These are phyloP conservation scores for Nothobranchius furzeri DNA, from an alignment of 2,113 vertebrate species.

Conservation along the genomic window DNA sequence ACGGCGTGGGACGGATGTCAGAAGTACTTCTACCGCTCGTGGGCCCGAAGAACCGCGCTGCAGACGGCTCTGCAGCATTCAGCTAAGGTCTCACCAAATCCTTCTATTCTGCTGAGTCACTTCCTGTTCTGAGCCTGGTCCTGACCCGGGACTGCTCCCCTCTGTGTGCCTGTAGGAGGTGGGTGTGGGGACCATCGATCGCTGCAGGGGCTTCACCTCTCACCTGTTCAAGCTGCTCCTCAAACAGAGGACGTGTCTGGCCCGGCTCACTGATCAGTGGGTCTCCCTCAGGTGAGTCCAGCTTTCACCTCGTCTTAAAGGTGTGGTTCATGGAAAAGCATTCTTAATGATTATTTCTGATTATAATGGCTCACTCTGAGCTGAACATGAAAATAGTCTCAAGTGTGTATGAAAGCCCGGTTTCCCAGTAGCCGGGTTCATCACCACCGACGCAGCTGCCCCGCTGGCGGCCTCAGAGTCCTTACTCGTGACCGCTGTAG, in stretches of 20 bases:
- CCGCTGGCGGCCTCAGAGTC: too few species aligned
- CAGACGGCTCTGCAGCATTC: slow-evolving; percentile 82
- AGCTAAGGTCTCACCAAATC: slow-evolving; percentile 82
- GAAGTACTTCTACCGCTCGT: slow-evolving; percentile 92
- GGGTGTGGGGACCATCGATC: slow-evolving; percentile 84
- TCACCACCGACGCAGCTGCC: too few species aligned
- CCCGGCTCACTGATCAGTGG: slow-evolving; percentile 86
- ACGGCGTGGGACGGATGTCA: slow-evolving; percentile 92
- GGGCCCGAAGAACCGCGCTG: slow-evolving; percentile 85
- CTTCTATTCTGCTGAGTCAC: neutral
- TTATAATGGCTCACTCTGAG: too few species aligned
- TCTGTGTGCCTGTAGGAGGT: slow-evolving; percentile 81
- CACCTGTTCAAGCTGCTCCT: slow-evolving; percentile 90
- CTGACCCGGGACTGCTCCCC: too few species aligned
- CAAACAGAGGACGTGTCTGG: slow-evolving; percentile 84
- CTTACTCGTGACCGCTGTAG: too few species aligned
- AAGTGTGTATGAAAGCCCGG: too few species aligned
- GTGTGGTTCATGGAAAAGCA: too few species aligned
- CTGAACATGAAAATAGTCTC: too few species aligned
- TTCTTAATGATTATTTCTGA: too few species aligned
- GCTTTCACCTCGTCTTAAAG: too few species aligned
- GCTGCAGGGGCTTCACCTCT: slow-evolving; percentile 91
- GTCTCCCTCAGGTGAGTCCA: slow-evolving; percentile 84
- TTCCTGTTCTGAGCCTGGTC: too few species aligned
- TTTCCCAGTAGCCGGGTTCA: too few species aligned